Conservation (phyloP, 1,140 invertebrate genomes). For the Achatina immaculata region DNA sequence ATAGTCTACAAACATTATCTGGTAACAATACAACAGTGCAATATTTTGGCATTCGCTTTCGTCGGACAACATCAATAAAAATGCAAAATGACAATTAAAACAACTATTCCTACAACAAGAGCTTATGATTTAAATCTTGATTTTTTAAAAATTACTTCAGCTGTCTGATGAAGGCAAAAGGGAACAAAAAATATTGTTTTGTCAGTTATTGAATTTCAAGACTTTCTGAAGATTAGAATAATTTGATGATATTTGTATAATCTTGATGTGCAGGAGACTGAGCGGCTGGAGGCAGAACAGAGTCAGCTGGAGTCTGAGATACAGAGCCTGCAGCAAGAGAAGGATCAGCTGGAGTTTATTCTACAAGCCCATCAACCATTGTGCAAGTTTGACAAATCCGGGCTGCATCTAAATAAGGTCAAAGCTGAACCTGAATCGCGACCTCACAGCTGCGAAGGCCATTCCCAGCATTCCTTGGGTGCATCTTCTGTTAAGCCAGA, state of each 20-base stretch:
- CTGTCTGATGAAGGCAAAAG: too few species aligned
- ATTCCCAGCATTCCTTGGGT: background rate
- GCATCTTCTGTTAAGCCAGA: background rate
- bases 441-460: background rate
- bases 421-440: background rate
- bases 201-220: too few species aligned
- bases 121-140: too few species aligned
- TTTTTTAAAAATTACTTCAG: too few species aligned
- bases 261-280: constrained; percentile 80
- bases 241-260: background rate
- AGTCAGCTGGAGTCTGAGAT: constrained; percentile 85
- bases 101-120: too few species aligned
- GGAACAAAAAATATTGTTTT: too few species aligned
- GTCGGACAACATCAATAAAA: too few species aligned
- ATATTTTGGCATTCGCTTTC: too few species aligned
- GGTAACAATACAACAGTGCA: too few species aligned
- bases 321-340: constrained; percentile 79
- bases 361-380: constrained; percentile 81
- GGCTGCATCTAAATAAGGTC: constrained; percentile 24
- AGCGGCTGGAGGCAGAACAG: constrained; percentile 87
- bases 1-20: too few species aligned
- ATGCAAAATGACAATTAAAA: too few species aligned
- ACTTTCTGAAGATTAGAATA: too few species aligned
- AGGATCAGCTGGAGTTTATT: constrained; percentile 85
- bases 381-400: constrained; percentile 71